Evolutionary conservation across 2,888 invertebrate species (phyloP), one percentile per base, ranked within the genome.

Genomic region (Napeogenes sylphis): DNA sequence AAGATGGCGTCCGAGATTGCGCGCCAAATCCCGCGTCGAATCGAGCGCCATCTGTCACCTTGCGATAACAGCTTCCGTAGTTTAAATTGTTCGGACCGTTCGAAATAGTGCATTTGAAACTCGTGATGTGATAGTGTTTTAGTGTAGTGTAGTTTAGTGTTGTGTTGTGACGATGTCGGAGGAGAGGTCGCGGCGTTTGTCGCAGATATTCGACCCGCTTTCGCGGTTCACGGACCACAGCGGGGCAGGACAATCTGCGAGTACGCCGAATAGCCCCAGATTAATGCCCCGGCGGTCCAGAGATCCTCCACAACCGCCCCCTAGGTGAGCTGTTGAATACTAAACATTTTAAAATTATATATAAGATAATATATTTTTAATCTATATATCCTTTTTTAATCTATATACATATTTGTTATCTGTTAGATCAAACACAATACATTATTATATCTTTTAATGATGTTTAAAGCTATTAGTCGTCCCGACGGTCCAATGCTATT

Each of bases 171-270:
- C 82, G 80, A 93, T 93, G 93, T 92, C 93, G 74, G 93, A 93
- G 86, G 93, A 93, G 83, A 91, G 93, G 79, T 92, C 94, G 83
- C 92, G 94, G 78, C 93, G 96, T 79, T 88, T 95, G 83, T 95
- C 95, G 84, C 95, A 95, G 91, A 94, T 95, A 75, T 95, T 95
- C 83, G 96, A 96, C 87, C 95, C 96, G 72, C 91, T 96, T 77
- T 92, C 95, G 69, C 91, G 95, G 82, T 91, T 96, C 69, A 93
- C 94, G 83, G 93, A 95, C 81, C 89, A 93, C 73, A 92, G 93
- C 72, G 87, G 92, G 72, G 86, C 92, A 74, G 87, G 89, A 6
- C 88, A 85, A 58, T 91, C 90, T 62, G 84, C 84, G 55, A 94
- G 94, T 66, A 94, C 94, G 38, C 94, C 95, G 57, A 94, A 93